Evolutionary conservation across 2,797 vertebrate species (phyloP), one percentile per base, ranked within the genome.

Genomic region (Chanos chanos): DNA sequence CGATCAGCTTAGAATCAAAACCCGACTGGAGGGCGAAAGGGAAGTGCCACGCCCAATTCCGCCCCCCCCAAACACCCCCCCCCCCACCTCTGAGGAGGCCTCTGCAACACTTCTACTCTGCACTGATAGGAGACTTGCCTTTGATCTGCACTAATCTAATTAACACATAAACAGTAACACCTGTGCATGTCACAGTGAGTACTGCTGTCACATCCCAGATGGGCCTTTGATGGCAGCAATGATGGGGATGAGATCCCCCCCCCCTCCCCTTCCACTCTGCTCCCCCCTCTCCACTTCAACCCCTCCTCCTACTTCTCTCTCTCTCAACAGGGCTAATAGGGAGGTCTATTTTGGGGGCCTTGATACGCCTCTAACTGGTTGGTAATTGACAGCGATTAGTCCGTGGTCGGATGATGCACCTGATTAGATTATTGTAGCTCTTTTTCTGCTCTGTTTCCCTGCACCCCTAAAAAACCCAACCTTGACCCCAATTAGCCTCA

Each of bases 131-230:
- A 75, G 71, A 71, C 82, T n/a, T 69, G 60, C n/a, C 75, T 86
- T 86, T 89, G 84, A 89, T 87, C 83, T 73, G 73, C 74, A 57
- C 81, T 87, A 86, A 89, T 89, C 79, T 81, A 89, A 89, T 91
- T 89, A 89, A 81, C 81, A 81, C 78, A 83, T 83, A 73, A 89
- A 84, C 81, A 86, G 74, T 68, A 88, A 83, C 87, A 90, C 88
- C 88, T 91, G 88, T 79, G 83, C 77, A 83, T 83, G 77, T 75
- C 72, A 79, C 61, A 72, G 33, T 76, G 76, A 77, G 78, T 53
- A 75, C 73, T 58, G 64, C 40, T 62, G 52, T 74, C 70, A 66
- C 66, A 60, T 76, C 81, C 79, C 86, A 88, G 87, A 87, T 87
- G 86, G 81, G 80, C 73, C 76, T 86, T 85, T 87, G 83, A 88